Conservation (phyloP, 2,888 invertebrate species). For the Tachina grossa region DNA sequence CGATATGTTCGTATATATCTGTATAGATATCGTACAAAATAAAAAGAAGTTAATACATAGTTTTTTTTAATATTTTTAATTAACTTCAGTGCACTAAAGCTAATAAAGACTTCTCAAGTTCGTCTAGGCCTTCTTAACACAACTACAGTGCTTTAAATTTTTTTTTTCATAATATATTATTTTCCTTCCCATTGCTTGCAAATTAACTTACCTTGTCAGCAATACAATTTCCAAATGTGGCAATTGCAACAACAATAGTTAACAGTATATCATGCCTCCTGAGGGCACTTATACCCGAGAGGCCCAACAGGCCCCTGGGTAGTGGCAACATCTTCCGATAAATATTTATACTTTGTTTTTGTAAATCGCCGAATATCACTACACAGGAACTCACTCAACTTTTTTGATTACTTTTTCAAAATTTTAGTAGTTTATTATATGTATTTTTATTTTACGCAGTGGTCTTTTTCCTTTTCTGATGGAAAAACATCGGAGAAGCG, state of each 20-base stretch:
- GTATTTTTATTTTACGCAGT: slow-evolving; percentile 16
- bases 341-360: slow-evolving; percentile 20
- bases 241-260: slow-evolving; percentile 77
- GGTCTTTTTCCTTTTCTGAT: slow-evolving; percentile 52
- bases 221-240: slow-evolving; percentile 76
- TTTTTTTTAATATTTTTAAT: no score
- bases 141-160: not conserved
- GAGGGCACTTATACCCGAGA: slow-evolving; percentile 78
- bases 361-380: slow-evolving; percentile 2
- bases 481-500: slow-evolving; percentile 51
- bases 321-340: slow-evolving; percentile 76
- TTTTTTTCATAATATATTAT: not conserved
- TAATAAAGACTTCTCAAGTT: not conserved
- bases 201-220: slow-evolving; percentile 80
- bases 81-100: not conserved
- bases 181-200: not conserved
- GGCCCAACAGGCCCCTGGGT: slow-evolving; percentile 81
- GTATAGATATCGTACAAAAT: no score
- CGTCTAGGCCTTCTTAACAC: not conserved
- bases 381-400: slow-evolving; percentile 16
- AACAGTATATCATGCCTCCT: slow-evolving; percentile 70
- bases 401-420: slow-evolving; percentile 9
- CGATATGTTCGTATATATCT: no score
- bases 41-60: no score
- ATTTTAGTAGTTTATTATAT: slow-evolving; percentile 50